These are phyloP conservation scores for Malacoctenus gilli DNA, from an alignment of 2,797 vertebrate genomes.

Conservation along the genomic window DNA sequence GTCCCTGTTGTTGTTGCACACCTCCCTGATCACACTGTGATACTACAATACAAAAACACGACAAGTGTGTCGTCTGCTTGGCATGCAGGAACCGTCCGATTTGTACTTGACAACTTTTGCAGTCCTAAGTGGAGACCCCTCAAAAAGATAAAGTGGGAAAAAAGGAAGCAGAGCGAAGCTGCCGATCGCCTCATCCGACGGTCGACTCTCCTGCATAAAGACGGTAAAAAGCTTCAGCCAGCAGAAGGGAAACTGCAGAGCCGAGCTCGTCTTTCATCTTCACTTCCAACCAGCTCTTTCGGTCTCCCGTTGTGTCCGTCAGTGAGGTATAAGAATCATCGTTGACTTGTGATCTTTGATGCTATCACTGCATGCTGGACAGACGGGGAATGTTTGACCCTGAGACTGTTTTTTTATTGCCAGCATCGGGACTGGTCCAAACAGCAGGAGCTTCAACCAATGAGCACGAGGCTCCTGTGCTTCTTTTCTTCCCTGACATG, in stretches of 20 bases:
- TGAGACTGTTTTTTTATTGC: conserved; percentile 13
- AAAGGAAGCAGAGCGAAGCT: too few species aligned
- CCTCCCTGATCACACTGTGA: too few species aligned
- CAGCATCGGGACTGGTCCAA: background rate
- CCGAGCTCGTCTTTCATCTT: background rate
- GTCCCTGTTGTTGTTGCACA: too few species aligned
- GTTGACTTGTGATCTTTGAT: conserved; percentile 30
- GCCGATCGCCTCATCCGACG: too few species aligned
- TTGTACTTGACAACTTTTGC: too few species aligned
- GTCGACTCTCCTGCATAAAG: too few species aligned
- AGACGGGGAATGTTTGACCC: conserved; percentile 3
- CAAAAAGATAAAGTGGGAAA: too few species aligned
- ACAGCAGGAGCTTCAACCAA: conserved; percentile 14
- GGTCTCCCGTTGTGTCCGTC: conserved; percentile 9
- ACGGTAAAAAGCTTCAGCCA: background rate
- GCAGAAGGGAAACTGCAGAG: background rate
- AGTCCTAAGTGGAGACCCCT: too few species aligned
- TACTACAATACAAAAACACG: too few species aligned
- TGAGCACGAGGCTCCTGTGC: background rate
- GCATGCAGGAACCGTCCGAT: too few species aligned
- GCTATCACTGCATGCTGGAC: conserved; percentile 1
- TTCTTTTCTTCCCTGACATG: background rate
- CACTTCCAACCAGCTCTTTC: background rate
- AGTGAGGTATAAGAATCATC: conserved; percentile 14
- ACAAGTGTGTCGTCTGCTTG: too few species aligned